Conservation (phyloP, 2,888 invertebrate genomes). For the Epinotia bilunana region DNA sequence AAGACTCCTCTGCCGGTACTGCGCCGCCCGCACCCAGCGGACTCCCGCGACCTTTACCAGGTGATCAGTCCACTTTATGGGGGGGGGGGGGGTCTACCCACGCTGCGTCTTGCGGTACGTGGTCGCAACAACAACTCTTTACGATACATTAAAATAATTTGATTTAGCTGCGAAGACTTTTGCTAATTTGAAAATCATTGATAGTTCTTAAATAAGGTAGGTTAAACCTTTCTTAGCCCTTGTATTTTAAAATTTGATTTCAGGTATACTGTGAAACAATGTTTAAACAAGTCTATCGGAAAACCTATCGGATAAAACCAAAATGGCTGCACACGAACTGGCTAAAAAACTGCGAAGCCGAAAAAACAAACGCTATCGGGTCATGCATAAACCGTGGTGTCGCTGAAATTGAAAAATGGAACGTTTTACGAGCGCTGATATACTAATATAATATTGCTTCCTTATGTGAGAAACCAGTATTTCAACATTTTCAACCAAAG, state of each 20-base stretch:
- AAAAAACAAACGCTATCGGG: conserved; percentile 15
- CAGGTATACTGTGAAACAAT: neutral
- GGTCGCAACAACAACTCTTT: too few species aligned
- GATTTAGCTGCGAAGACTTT: too few species aligned
- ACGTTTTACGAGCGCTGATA: conserved; percentile 14
- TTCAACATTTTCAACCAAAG: neutral
- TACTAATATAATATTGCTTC: neutral
- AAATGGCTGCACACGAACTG: neutral
- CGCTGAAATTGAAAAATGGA: conserved; percentile 7
- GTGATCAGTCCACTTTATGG: too few species aligned
- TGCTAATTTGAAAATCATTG: too few species aligned
- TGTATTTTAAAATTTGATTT: neutral
- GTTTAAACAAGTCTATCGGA: neutral
- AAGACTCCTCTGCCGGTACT: too few species aligned
- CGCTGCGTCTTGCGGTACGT: too few species aligned
- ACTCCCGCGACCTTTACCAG: too few species aligned
- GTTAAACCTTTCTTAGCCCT: neutral
- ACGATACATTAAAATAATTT: too few species aligned
- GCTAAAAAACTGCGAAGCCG: neutral
- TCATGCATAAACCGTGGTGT: conserved; percentile 8
- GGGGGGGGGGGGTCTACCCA: too few species aligned
- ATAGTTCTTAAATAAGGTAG: too few species aligned
- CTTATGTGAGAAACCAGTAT: neutral
- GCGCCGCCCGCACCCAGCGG: too few species aligned
- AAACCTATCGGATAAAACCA: neutral